A percentile compares a stretch with the other conserved stretches of the same genome.
Evolutionary conservation across 2,888 invertebrate genomes (phyloP).

Genomic region (Leucophenga montana): DNA sequence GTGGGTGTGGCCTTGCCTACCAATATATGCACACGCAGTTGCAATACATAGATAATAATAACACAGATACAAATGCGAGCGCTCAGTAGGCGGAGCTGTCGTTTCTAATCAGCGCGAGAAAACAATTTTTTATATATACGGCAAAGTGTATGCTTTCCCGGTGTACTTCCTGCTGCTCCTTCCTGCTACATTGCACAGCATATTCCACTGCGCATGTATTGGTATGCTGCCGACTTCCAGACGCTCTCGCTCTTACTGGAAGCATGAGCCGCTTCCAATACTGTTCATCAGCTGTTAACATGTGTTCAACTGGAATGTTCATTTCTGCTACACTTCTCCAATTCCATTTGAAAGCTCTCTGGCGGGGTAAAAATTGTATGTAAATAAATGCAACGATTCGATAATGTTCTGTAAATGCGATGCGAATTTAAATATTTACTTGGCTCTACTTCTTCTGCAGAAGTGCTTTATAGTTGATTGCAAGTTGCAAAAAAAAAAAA

Average conservation of each 20-base stretch:
- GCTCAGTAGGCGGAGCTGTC: constrained; percentile 58
- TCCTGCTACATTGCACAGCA: background rate
- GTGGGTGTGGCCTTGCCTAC: constrained; percentile 70
- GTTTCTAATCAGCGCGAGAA: constrained; percentile 18
- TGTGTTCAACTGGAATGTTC: background rate
- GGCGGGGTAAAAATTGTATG: background rate
- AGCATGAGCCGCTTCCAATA: background rate
- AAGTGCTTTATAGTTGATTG: no score
- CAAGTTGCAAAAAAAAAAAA: no score
- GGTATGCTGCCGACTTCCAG: background rate
- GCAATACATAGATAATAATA: constrained; percentile 18
- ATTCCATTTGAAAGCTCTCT: background rate
- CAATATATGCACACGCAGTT: constrained; percentile 16
- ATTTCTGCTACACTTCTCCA: background rate
- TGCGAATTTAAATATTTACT: no score
- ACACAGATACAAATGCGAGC: constrained; percentile 25
- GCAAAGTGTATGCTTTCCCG: no score
- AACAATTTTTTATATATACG: no score
- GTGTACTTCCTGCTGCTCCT: background rate
- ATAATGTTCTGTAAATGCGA: no score
- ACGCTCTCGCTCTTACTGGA: background rate
- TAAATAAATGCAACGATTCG: no score
- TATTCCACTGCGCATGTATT: background rate
- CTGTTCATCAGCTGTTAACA: constrained; percentile 12
- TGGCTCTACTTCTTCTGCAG: no score